Evolutionary conservation across 2,113 vertebrate species (phyloP).

Genomic region (Psittacus erithacus): DNA sequence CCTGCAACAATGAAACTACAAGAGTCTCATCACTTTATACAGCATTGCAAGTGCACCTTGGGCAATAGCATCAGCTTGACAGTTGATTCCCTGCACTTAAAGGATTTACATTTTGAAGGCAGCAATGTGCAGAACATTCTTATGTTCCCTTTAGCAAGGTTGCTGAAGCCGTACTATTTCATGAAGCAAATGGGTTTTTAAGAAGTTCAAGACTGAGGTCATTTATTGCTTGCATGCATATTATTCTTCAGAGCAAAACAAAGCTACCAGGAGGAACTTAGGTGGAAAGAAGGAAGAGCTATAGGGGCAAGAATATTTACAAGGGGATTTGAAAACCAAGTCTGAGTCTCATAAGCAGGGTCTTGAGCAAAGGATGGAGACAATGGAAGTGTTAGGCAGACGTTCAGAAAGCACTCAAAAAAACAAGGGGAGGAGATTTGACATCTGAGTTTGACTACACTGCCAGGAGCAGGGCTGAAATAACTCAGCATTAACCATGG

Average conservation of each 20-base stretch:
- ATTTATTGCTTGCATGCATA: background rate
- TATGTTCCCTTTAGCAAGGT: background rate
- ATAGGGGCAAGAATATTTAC: background rate
- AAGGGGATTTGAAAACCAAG: background rate
- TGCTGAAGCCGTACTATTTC: background rate
- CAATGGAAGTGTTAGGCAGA: background rate
- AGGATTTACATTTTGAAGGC: slow-evolving; percentile 4
- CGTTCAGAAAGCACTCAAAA: background rate
- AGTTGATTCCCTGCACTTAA: background rate
- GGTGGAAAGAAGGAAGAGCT: background rate
- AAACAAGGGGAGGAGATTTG: background rate
- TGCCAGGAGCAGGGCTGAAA: background rate
- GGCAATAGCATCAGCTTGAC: background rate
- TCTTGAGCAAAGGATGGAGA: background rate
- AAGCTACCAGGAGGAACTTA: background rate
- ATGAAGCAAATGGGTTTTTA: background rate
- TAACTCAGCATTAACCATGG: background rate
- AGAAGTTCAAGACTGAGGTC: background rate
- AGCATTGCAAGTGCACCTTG: background rate
- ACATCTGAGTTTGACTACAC: background rate
- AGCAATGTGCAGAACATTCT: background rate
- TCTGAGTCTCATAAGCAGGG: background rate
- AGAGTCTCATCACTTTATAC: background rate
- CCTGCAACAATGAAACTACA: background rate
- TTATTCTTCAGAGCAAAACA: background rate